phyloP scores from a whole-genome alignment of 1,140 invertebrate species.

The Aphelenchoides avenae region DNA sequence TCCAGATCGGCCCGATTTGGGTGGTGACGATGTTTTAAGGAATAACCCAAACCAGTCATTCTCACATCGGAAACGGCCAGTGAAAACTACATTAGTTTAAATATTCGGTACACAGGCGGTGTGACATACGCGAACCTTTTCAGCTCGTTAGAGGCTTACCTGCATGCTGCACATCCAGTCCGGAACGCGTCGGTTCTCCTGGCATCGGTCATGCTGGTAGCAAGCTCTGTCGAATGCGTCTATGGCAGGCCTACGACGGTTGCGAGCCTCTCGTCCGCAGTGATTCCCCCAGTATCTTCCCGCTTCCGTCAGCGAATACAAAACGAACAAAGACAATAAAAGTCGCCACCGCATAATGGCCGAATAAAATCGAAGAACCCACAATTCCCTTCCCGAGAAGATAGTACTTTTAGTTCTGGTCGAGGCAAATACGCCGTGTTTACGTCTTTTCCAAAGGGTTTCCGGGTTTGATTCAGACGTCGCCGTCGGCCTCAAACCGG shows the following conservation, averaged over 20 bases:
- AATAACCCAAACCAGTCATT: neutral
- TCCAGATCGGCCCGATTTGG: no score
- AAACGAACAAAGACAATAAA: neutral
- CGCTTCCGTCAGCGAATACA: neutral
- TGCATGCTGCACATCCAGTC: constrained; percentile 10
- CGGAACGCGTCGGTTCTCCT: neutral
- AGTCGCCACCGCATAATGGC: neutral
- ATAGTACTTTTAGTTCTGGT: neutral
- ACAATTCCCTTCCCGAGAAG: neutral
- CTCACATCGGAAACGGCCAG: no score
- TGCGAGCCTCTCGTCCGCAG: constrained; percentile 4
- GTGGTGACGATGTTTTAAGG: neutral
- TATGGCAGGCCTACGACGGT: neutral
- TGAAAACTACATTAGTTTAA: neutral
- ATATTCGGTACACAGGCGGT: no score
- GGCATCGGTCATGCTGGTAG: constrained; percentile 7
- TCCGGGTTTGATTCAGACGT: no score
- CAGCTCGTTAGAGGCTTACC: neutral
- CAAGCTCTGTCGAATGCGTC: constrained; percentile 7
- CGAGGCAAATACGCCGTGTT: no score
- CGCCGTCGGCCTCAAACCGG: no score
- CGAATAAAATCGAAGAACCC: neutral
- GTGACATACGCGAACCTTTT: no score
- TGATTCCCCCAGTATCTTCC: constrained; percentile 7
- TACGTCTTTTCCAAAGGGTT: no score